These are phyloP conservation scores for Elephantulus edwardii DNA, from an alignment of 2,113 vertebrate species.

Conservation along the genomic window DNA sequence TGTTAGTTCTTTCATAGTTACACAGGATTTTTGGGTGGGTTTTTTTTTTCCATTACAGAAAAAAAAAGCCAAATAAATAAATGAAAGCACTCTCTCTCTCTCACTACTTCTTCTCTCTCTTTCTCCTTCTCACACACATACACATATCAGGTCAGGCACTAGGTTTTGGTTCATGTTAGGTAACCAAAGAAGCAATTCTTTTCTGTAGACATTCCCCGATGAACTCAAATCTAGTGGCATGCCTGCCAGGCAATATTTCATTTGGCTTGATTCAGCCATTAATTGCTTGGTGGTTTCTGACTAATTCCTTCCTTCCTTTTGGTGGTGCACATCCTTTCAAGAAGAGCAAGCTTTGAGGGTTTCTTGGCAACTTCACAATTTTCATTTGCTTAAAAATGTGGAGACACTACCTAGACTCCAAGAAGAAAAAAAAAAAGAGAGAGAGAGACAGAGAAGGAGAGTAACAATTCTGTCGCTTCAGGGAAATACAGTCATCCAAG, in stretches of 20 bases:
- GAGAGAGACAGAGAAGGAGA: background rate
- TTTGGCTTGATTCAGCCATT: background rate
- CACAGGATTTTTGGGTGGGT: background rate
- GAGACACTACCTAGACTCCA: conserved; percentile 2
- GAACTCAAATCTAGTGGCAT: background rate
- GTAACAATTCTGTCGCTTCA: background rate
- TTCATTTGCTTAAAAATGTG: conserved; percentile 52
- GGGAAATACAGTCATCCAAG: conserved; percentile 18
- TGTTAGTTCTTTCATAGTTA: conserved; percentile 17
- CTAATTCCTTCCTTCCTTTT: conserved; percentile 57
- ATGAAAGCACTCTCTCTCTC: background rate
- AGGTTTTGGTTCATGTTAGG: background rate
- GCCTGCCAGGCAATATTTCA: background rate
- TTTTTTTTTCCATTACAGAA: background rate
- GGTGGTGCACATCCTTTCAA: conserved; percentile 12
- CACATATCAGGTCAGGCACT: background rate
- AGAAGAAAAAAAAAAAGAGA: background rate
- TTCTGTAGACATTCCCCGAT: background rate
- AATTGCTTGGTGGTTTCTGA: conserved; percentile 55
- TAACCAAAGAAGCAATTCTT: background rate
- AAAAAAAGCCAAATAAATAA: conserved; percentile 33
- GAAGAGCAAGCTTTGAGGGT: conserved; percentile 39
- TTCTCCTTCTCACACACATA: background rate
- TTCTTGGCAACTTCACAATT: conserved; percentile 24
- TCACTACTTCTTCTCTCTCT: background rate